Conservation (phyloP, 2,888 invertebrate species). For the Sabatieria punctata region DNA sequence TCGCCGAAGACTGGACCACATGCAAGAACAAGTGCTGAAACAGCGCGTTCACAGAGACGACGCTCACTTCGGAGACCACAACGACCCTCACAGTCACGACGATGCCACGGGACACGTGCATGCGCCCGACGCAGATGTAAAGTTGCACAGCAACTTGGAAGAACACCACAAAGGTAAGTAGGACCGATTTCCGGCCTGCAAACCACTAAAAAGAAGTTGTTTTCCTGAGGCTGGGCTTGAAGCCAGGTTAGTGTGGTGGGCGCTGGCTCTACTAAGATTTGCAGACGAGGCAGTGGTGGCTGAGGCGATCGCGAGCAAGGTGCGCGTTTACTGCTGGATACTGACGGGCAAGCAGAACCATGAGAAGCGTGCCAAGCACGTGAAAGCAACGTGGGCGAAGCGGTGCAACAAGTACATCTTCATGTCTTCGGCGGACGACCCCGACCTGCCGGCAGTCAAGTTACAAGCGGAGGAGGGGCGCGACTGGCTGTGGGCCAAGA, state of each 20-base stretch:
- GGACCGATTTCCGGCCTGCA: too few relatives aligned
- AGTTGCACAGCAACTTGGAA: slow-evolving; percentile 19
- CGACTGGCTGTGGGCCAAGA: slow-evolving; percentile 89
- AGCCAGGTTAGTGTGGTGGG: neutral
- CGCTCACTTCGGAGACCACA: slow-evolving; percentile 5
- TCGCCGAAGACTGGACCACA: neutral
- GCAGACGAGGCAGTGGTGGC: slow-evolving; percentile 42
- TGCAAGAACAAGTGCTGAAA: neutral
- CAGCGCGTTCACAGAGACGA: slow-evolving; percentile 4
- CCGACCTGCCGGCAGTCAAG: slow-evolving; percentile 55
- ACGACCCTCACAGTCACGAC: slow-evolving; percentile 9
- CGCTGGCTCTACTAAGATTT: slow-evolving; percentile 1
- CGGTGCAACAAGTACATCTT: slow-evolving; percentile 34
- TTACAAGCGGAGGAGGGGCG: slow-evolving; percentile 52
- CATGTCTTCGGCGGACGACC: slow-evolving; percentile 43
- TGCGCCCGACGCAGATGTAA: slow-evolving; percentile 21
- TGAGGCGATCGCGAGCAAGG: slow-evolving; percentile 42
- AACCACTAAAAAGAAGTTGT: too few relatives aligned
- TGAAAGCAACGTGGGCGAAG: slow-evolving; percentile 43
- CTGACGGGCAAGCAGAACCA: slow-evolving; percentile 86
- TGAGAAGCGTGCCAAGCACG: slow-evolving; percentile 68
- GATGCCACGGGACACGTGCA: slow-evolving; percentile 19
- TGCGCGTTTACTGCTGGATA: slow-evolving; percentile 83
- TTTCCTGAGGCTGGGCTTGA: too few relatives aligned
- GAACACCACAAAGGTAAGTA: slow-evolving; percentile 6